These are phyloP conservation scores for Synergus gifuensis DNA, from an alignment of 2,888 invertebrate genomes.

Conservation along the genomic window DNA sequence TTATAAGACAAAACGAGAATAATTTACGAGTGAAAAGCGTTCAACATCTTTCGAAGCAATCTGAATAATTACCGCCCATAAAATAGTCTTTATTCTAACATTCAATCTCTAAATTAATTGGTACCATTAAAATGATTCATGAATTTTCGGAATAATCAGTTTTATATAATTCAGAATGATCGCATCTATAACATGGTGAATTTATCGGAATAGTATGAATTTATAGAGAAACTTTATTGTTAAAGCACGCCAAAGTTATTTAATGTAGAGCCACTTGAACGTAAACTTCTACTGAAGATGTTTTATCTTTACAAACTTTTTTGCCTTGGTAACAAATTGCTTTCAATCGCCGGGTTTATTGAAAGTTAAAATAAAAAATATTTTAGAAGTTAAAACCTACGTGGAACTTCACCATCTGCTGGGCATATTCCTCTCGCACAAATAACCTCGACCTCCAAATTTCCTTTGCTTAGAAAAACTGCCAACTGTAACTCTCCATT, in stretches of 20 bases:
- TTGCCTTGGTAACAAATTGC: neutral
- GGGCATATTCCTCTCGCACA: slow-evolving; percentile 85
- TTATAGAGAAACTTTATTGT: neutral
- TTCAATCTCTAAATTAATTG: slow-evolving; percentile 18
- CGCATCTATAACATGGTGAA: neutral
- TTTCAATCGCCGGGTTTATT: neutral
- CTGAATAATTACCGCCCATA: neutral
- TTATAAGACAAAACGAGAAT: neutral
- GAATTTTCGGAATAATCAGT: slow-evolving; percentile 5
- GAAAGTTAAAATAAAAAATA: slow-evolving; percentile 25
- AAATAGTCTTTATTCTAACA: slow-evolving; percentile 8
- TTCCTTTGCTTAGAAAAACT: slow-evolving; percentile 93
- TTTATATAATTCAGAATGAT: slow-evolving; percentile 7
- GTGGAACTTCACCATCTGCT: slow-evolving; percentile 85
- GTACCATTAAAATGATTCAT: slow-evolving; percentile 9
- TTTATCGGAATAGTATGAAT: slow-evolving; percentile 3
- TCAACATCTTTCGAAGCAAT: slow-evolving; percentile 5
- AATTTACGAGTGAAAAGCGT: slow-evolving; percentile 5
- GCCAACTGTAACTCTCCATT: slow-evolving; percentile 92
- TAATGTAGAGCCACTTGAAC: too few species aligned
- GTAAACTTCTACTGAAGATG: too few species aligned
- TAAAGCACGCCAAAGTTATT: too few species aligned
- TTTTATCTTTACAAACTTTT: neutral
- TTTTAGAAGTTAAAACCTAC: slow-evolving; percentile 67
- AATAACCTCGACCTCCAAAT: slow-evolving; percentile 92